Conservation (phyloP, 2,797 vertebrate genomes). For the Scarus forsteni region DNA sequence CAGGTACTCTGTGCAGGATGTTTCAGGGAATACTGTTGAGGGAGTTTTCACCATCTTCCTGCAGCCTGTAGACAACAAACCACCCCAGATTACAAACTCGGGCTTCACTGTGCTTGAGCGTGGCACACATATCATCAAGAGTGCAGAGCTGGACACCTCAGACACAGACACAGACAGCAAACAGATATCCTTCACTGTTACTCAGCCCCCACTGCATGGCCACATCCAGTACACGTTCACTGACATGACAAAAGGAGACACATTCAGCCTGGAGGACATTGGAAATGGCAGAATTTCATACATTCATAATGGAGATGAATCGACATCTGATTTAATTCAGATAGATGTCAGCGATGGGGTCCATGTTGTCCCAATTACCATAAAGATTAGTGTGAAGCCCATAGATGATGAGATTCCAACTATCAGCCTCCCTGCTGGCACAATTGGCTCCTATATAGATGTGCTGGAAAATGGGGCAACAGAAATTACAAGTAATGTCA, state of each 20-base stretch:
- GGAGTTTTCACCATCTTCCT: conserved; percentile 92
- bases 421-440: conserved; percentile 88
- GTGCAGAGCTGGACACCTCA: conserved; percentile 87
- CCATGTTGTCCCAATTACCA: conserved; percentile 92
- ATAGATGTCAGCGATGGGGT: conserved; percentile 93
- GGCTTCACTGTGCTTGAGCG: conserved; percentile 91
- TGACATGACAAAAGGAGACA: conserved; percentile 84
- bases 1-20: conserved; percentile 91
- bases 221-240: conserved; percentile 85
- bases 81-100: conserved; percentile 94
- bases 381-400: conserved; percentile 89
- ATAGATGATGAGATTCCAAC: conserved; percentile 88
- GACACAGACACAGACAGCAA: conserved; percentile 91
- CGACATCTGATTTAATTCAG: conserved; percentile 86
- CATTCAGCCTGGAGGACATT: conserved; percentile 90
- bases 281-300: conserved; percentile 88
- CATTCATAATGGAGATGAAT: conserved; percentile 88
- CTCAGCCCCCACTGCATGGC: conserved; percentile 89
- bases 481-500: conserved; percentile 92
- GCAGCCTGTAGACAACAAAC: conserved; percentile 95
- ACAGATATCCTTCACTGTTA: conserved; percentile 90
- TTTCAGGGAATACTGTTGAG: conserved; percentile 85
- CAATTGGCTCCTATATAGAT: conserved; percentile 92
- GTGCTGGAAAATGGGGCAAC: conserved; percentile 93
- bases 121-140: conserved; percentile 86